A percentile compares a stretch with the other conserved stretches of the same genome.
Conservation (phyloP, 2,797 vertebrate species). For the Sphenopsis melanotis region DNA sequence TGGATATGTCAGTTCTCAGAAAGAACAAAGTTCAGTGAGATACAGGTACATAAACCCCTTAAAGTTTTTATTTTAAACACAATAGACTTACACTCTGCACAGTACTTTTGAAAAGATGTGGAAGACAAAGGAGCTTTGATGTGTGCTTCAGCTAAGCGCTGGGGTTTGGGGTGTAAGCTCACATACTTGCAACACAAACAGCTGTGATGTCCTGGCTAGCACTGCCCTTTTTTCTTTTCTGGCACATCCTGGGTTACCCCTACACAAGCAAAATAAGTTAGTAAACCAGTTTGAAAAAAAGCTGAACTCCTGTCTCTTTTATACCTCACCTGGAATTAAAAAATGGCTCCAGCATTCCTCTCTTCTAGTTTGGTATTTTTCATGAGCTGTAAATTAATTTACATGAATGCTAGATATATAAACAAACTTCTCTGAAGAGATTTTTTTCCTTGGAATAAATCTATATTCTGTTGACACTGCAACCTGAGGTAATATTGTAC, state of each 20-base stretch:
- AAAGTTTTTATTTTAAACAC: neutral
- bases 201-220: neutral
- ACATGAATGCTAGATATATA: neutral
- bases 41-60: neutral
- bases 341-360: neutral
- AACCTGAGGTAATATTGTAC: neutral
- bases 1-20: neutral
- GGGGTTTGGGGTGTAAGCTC: neutral
- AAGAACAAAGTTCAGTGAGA: neutral
- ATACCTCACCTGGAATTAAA: neutral
- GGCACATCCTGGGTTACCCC: neutral
- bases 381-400: neutral
- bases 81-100: neutral
- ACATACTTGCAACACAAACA: neutral
- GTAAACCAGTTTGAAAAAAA: neutral
- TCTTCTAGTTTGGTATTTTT: neutral
- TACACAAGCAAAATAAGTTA: fast-evolving
- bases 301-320: neutral
- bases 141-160: neutral
- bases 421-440: neutral
- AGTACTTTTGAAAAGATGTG: neutral
- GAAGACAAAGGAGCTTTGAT: neutral
- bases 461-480: neutral
- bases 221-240: neutral
- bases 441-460: neutral